A percentile compares a stretch with the other conserved stretches of the same genome.
Evolutionary conservation across 2,113 vertebrate species (phyloP).

Genomic region (Pelmatolapia mariae): DNA sequence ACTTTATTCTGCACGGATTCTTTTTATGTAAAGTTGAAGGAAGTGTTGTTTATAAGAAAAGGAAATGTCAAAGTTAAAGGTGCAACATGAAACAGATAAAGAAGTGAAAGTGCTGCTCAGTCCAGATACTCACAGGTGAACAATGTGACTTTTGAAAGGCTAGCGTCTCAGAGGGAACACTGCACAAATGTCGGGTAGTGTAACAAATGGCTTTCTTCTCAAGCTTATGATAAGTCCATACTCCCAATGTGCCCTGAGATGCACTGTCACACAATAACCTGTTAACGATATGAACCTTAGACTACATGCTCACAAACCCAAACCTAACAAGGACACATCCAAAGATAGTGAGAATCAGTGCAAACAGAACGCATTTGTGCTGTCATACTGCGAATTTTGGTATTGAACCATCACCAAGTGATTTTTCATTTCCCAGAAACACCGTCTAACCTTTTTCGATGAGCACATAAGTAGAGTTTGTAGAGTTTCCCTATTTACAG

Average conservation of each 20-base stretch:
- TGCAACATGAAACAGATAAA: neutral
- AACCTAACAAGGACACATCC: neutral
- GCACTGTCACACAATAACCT: neutral
- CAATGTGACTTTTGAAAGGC: neutral
- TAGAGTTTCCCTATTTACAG: neutral
- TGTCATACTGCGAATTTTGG: neutral
- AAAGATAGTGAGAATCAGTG: neutral
- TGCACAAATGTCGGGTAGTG: too few relatives aligned
- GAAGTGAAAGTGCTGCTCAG: neutral
- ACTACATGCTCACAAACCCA: neutral
- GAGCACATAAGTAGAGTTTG: neutral
- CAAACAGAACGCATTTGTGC: neutral
- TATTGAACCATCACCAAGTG: neutral
- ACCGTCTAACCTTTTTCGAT: neutral
- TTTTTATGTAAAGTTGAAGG: neutral
- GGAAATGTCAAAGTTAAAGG: neutral
- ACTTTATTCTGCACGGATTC: neutral
- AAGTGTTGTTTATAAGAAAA: neutral
- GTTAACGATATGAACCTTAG: neutral
- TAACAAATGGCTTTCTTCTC: too few relatives aligned
- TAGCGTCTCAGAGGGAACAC: neutral
- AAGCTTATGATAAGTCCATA: too few relatives aligned
- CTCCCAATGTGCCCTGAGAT: neutral
- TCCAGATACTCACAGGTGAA: neutral
- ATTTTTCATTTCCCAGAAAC: neutral